Evolutionary conservation across 1,140 invertebrate species (phyloP), one percentile per base, ranked within the genome.

Genomic region (Monomorium pharaonis): DNA sequence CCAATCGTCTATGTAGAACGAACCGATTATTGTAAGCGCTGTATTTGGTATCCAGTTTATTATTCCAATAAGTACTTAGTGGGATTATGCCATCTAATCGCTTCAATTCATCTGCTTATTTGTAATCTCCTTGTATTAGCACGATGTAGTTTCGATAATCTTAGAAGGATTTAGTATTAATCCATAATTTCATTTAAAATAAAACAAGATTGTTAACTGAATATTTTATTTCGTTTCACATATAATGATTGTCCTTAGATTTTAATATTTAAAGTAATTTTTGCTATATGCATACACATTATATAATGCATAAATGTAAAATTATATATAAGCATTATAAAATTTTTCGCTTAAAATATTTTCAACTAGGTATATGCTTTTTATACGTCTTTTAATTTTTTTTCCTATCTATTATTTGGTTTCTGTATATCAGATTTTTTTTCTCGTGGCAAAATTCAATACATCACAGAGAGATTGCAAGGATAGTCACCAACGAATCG

Each of bases 31-130:
- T 60, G 51, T 44, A 58, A 81, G 65, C 33, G 49, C 21, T 30
- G 54, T 83, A 83, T 74, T 72, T 83, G 24, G 27, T 72, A 83
- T 72, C 69, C 21, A 72, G 51, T 83, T 83, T 83, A 37, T 72
- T 72, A 72, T 81, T 37, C 18, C 37, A 81, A 58, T 72, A 81
- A 58, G 67, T 83, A 72, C 67, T 74, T 83, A 56, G 24, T 33
- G 37, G 51, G 51, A 83, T 83, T 58, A 83, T 33, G 47, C 67
- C 37, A 47, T 58, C n/a, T 58, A 83, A 83, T 83, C 51, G 51
- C 67, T 74, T 83, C 18, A 72, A 14, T 83, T 81, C 33, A 72
- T 4, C 49, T 24, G 33, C 65, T 74, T 83, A 54, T 72, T 83
- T 83, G 67, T 72, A 49, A 74, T 83, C 67, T 33, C 42, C 65